A percentile compares a stretch with the other conserved stretches of the same genome.
These are phyloP conservation scores for Mungos mungo DNA, from an alignment of 2,113 vertebrate genomes.

Conservation along the genomic window DNA sequence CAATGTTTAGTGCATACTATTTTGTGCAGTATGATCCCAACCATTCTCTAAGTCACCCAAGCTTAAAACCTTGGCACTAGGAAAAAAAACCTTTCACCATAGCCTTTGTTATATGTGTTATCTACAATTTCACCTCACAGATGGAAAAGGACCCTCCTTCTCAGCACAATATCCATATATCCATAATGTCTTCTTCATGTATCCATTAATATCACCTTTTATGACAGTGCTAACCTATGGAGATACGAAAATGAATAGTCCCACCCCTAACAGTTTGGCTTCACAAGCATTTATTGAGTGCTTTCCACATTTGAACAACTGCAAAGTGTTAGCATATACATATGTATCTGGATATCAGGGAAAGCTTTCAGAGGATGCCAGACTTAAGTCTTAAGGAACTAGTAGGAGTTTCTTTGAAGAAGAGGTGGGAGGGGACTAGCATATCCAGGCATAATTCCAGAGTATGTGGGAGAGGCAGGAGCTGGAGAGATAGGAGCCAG, in stretches of 20 bases:
- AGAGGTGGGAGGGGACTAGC: not conserved
- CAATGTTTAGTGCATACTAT: constrained; percentile 4
- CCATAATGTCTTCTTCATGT: constrained; percentile 30
- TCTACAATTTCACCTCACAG: not conserved
- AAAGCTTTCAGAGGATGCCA: constrained; percentile 31
- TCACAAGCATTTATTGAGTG: constrained; percentile 11
- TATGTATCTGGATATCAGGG: not conserved
- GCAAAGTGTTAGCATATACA: not conserved
- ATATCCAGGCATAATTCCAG: not conserved
- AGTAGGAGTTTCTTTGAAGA: not conserved
- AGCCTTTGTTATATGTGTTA: not conserved
- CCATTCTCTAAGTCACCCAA: not conserved
- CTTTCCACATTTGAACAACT: not conserved
- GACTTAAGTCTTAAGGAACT: constrained; percentile 31
- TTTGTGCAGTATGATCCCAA: constrained; percentile 6
- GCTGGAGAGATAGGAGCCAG: not conserved
- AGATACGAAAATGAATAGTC: not conserved
- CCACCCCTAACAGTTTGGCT: not conserved
- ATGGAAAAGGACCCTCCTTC: not conserved
- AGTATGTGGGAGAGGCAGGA: not conserved
- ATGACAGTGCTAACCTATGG: not conserved
- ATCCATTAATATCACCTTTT: constrained; percentile 8
- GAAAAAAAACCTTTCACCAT: not conserved
- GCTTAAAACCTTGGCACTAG: constrained; percentile 28
- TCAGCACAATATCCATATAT: not conserved